Evolutionary conservation across 2,113 vertebrate genomes (phyloP).

Genomic region (Myocastor coypus): DNA sequence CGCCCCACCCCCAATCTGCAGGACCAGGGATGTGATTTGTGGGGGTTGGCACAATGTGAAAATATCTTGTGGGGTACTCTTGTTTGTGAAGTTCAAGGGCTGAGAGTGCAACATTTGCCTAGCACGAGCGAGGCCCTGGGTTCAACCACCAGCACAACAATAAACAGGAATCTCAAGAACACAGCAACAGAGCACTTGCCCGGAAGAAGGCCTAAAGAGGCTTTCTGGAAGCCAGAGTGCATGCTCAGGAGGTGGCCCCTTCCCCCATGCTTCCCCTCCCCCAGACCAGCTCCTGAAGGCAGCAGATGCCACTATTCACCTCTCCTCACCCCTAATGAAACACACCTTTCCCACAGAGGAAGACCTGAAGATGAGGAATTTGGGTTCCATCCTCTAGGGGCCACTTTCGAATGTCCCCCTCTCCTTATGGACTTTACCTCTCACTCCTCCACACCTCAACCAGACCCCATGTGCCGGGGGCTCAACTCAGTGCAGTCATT

Average conservation of each 20-base stretch:
- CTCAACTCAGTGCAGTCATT: neutral
- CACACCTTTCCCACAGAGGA: neutral
- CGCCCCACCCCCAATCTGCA: neutral
- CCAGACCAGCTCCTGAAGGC: neutral
- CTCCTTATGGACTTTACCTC: neutral
- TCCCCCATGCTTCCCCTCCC: fast-evolving
- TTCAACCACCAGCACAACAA: neutral
- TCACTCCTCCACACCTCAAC: neutral
- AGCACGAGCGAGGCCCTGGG: neutral
- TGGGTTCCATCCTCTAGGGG: neutral
- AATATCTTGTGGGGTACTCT: neutral
- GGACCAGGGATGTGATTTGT: neutral
- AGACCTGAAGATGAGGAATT: neutral
- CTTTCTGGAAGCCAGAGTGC: neutral
- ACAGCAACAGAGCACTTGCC: neutral
- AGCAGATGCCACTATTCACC: neutral
- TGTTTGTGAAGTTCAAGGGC: neutral
- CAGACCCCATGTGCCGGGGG: neutral
- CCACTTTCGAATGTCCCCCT: neutral
- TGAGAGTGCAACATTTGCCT: neutral
- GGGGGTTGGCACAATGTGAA: neutral
- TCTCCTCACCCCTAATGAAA: neutral
- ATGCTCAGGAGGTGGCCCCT: fast-evolving
- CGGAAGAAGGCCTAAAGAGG: neutral
- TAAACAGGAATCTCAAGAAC: neutral